Base-by-base conservation (phyloP, 2,888 invertebrate genomes). In the Andrena trimmerana region DNA sequence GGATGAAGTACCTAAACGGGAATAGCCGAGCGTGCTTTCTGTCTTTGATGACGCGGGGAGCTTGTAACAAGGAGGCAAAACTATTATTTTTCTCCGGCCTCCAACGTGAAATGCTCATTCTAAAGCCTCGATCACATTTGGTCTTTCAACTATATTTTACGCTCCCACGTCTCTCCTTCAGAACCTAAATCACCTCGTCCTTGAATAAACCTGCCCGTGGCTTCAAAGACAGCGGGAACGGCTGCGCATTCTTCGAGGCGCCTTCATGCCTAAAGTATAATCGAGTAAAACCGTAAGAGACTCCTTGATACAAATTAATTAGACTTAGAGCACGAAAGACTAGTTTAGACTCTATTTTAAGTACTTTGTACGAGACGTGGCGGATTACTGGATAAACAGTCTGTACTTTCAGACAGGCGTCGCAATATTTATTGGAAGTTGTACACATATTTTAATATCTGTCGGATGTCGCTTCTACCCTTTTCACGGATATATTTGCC, bases 341-440 rank as follows among this genome's bases (percentile, higher is more conserved):
- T 92, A 93, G 91, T 81, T 89, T 93, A 92, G 91, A 89, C 84
- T 91, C 89, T 93, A 93, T 92, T 93, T 92, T 92, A 92, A 90
- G 91, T 92, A 93, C 91, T 91, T 92, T 90, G 85, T 92, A 90
- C 86, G 81, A 90, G 85, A 89, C 70, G 75, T 68, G 87, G 81
- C 77, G 83, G 86, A 86, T 81, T 87, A 88, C 67, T 86, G 87
- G 72, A 86, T 91, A 92, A 92, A 89, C 88, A 86, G 90, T 87
- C 82, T 85, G 86, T 91, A 92, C 85, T 91, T 89, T 90, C 57
- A 89, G 80, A 75, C 85, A 84, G 86, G 88, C 86, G 86, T 90
- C 89, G 85, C 87, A 57, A 86, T 92, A 92, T 92, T 92, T 92
- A 92, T 90, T 92, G 89, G 88, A 90, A 90, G 89, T 91, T 92